Conservation (phyloP, 2,113 vertebrate species). For the Alectura lathami region DNA sequence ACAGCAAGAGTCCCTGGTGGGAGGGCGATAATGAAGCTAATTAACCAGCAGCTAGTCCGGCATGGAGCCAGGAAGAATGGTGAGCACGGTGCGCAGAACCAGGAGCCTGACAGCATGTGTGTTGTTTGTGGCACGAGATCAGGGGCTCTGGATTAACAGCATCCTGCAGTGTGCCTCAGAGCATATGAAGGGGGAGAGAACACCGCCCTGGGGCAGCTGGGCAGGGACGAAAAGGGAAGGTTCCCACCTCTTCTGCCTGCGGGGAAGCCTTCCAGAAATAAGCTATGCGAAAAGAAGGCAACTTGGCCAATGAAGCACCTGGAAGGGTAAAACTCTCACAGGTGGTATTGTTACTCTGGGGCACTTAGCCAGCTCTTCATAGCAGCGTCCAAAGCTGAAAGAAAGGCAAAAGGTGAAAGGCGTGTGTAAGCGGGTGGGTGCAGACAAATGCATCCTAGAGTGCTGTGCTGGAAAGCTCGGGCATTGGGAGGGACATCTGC, state of each 20-base stretch:
- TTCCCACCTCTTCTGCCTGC: neutral
- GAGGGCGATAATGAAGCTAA: neutral
- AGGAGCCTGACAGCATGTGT: no score
- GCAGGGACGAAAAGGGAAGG: neutral
- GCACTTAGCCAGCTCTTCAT: neutral
- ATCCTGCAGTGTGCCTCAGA: neutral
- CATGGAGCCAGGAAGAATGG: accelerated
- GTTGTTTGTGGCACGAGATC: neutral
- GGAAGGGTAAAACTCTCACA: neutral
- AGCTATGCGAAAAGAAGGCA: neutral
- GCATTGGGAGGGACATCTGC: neutral
- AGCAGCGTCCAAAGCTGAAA: neutral
- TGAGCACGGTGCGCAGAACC: neutral
- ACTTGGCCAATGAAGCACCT: neutral
- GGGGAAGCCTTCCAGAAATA: neutral
- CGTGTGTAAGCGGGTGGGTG: neutral
- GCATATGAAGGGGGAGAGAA: neutral
- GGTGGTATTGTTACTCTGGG: neutral
- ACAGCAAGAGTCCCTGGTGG: neutral
- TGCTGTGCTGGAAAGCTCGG: neutral
- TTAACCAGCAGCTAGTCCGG: neutral
- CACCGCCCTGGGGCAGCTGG: accelerated
- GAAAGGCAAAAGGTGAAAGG: neutral
- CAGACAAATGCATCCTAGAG: neutral
- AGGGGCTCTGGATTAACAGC: neutral